phyloP scores from a whole-genome alignment of 2,113 vertebrate species.

The Carettochelys insculpta region DNA sequence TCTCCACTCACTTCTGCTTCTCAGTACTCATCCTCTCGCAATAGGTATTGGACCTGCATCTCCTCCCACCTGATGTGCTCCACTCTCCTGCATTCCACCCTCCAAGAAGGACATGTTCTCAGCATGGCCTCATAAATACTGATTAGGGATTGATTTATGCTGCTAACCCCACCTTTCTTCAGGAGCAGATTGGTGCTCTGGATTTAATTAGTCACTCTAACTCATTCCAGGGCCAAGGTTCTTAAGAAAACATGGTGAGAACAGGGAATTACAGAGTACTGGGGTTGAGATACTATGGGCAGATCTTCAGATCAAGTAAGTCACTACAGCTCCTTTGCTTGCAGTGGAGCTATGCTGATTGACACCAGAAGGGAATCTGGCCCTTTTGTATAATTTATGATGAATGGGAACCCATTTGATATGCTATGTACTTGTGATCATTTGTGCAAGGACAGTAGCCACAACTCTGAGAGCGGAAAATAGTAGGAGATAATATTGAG shows the following conservation, averaged over 20 bases:
- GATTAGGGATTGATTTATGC: background rate
- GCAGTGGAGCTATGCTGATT: background rate
- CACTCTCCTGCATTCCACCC: background rate
- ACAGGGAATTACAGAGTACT: background rate
- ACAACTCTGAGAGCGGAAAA: background rate
- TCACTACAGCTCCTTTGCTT: background rate
- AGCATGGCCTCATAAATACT: background rate
- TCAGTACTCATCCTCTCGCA: background rate
- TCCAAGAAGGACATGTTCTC: rapidly evolving
- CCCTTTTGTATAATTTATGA: background rate
- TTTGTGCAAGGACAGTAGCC: background rate
- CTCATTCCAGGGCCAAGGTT: background rate
- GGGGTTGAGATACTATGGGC: background rate
- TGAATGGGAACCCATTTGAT: background rate
- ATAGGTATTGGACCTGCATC: background rate
- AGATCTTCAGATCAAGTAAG: background rate
- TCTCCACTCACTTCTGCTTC: background rate
- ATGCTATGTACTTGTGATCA: background rate
- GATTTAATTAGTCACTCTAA: background rate
- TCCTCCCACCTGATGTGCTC: background rate
- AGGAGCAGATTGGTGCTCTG: background rate
- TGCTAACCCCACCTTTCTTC: background rate
- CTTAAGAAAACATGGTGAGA: background rate
- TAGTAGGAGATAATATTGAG: background rate
- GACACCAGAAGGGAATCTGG: background rate